Evolutionary conservation across 2,888 invertebrate genomes (phyloP).

Genomic region (Glyphotaelius pellucidus): DNA sequence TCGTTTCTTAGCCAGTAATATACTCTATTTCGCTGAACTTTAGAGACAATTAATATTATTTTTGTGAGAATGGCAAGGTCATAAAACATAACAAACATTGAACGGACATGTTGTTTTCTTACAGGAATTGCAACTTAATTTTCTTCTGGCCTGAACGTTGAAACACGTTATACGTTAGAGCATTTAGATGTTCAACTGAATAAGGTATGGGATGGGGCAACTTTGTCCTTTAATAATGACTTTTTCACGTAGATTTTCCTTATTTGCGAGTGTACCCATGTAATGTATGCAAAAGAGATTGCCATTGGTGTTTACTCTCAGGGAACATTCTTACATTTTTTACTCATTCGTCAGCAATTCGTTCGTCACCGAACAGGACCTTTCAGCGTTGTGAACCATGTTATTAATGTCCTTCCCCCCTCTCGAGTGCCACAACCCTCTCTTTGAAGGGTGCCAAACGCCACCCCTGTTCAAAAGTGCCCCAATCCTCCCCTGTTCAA

Average conservation of each 20-base stretch:
- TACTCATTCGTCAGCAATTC: background rate
- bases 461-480: background rate
- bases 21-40: background rate
- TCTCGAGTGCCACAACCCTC: background rate
- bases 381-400: slow-evolving; percentile 2
- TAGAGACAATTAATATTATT: background rate
- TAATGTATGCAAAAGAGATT: background rate
- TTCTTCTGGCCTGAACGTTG: background rate
- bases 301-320: background rate
- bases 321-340: background rate
- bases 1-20: no score
- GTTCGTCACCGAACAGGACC: slow-evolving; percentile 4
- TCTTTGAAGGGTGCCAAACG: background rate
- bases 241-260: background rate
- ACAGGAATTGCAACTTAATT: background rate
- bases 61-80: background rate
- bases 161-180: background rate
- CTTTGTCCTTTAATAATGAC: background rate
- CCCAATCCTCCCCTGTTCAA: background rate
- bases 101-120: background rate
- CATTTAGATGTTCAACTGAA: background rate
- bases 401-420: slow-evolving; percentile 26
- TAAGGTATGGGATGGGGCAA: background rate
- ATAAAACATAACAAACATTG: background rate
- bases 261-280: background rate